Percentiles rank a stretch among this genome's conserved stretches.
phyloP scores from a whole-genome alignment of 2,113 vertebrate genomes.

The Anthoscopus minutus region DNA sequence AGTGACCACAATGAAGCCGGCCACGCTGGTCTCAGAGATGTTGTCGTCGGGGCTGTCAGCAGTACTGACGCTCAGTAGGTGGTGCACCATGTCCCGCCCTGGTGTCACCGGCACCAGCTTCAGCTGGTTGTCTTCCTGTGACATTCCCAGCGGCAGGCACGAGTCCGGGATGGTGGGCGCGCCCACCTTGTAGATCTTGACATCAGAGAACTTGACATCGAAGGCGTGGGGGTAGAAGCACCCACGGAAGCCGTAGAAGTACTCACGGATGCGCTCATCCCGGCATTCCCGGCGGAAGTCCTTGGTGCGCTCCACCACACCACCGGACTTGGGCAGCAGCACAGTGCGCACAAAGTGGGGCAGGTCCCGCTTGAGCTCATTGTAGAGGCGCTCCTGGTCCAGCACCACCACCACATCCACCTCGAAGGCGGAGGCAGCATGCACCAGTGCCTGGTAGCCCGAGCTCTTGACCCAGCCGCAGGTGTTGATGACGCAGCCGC shows the following conservation, averaged over 20 bases:
- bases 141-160: conserved; percentile 95
- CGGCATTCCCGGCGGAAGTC: conserved; percentile 89
- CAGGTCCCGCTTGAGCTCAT: conserved; percentile 91
- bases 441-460: conserved; percentile 94
- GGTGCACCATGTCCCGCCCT: conserved; percentile 93
- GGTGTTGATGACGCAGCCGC: conserved; percentile 96
- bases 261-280: conserved; percentile 92
- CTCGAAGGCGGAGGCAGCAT: conserved; percentile 93
- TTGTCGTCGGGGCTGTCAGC: conserved; percentile 81
- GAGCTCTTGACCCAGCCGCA: conserved; percentile 98
- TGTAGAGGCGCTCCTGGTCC: conserved; percentile 96
- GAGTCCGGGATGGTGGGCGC: conserved; percentile 97
- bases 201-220: conserved; percentile 94
- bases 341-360: conserved; percentile 94
- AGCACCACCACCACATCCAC: conserved; percentile 96
- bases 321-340: conserved; percentile 92
- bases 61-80: conserved; percentile 91
- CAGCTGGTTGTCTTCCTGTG: conserved; percentile 96
- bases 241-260: conserved; percentile 95
- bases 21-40: conserved; percentile 86
- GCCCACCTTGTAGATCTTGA: conserved; percentile 96
- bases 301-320: conserved; percentile 92
- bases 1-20: conserved; percentile 95
- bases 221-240: conserved; percentile 95
- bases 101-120: conserved; percentile 95